phyloP scores from a whole-genome alignment of 2,888 invertebrate species.

The Andricus curvator region DNA sequence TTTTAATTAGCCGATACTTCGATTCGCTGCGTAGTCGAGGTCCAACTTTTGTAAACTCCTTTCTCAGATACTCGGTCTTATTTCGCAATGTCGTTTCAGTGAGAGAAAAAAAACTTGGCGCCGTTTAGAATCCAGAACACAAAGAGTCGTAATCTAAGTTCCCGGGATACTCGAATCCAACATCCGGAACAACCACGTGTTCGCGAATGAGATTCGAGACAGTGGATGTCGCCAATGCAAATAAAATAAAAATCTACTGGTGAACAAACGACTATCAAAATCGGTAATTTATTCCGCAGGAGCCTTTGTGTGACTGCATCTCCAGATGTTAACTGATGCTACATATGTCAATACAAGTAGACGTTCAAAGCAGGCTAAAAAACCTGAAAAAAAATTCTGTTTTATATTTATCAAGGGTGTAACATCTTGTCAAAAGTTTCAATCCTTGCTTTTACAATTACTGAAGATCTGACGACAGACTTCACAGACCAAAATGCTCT shows the following conservation, averaged over 20 bases:
- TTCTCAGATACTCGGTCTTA: neutral
- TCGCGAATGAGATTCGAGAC: constrained; percentile 7
- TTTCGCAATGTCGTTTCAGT: constrained; percentile 8
- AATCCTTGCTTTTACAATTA: no score
- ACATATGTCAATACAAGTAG: neutral
- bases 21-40: neutral
- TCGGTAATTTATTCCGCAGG: neutral
- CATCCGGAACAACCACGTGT: constrained; percentile 21
- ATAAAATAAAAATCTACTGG: neutral
- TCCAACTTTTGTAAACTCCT: constrained; percentile 14
- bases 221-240: neutral
- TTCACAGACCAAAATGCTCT: no score
- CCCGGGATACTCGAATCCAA: constrained; percentile 1
- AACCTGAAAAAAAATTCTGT: neutral
- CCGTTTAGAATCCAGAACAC: constrained; percentile 19
- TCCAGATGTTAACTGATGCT: neutral
- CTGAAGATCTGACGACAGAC: no score
- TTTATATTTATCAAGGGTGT: neutral
- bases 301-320: neutral
- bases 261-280: neutral
- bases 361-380: neutral
- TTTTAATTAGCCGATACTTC: constrained; percentile 37
- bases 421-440: no score
- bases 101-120: neutral
- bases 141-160: constrained; percentile 33